Base-by-base conservation (phyloP, 2,888 invertebrate species). In the Rotaria macrura region DNA sequence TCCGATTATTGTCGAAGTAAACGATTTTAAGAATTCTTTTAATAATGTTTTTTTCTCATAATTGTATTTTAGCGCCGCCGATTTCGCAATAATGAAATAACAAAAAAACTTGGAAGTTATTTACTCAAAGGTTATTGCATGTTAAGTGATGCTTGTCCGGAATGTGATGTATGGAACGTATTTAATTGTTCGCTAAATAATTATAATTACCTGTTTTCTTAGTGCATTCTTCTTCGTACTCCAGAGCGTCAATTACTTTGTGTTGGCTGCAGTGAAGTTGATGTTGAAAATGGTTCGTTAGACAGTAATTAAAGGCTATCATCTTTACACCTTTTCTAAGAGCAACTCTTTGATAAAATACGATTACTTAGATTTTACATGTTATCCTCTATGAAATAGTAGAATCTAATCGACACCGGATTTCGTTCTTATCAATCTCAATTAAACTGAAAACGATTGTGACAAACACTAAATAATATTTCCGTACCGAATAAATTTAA, bases 41-140 rank as follows among this genome's bases (percentile, higher is more conserved):
- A 25, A 2, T 20, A n/a, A 29, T 49, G 12, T 4, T 17, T 49
- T 49, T 49, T 65, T 65, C 34, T 65, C 34, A 47, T 38, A 34
- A 65, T 34, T 17, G 20, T 34, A 65, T 79, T 79, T 10, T 43
- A 79, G 79, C 79, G 40, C 43, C 79, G 79, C n/a, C 79, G 79
- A 12, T 2, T n/a, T 9, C 40, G 79, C 12, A 43, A 79, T 43
- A 43, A 43, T 43, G 43, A 79, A 79, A 79, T 79, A 40, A 79
- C 43, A 12, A 79, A 79, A n/a, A 79, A 79, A 43, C n/a, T 79
- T 23, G 79, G 79, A 43, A 7, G 12, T 12, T 79, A 79, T 79
- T 43, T 79, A 79, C 43, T 79, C 2, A 79, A 79, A 79, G 79
- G 79, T 14, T 79, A 79, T 79, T 79, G 79, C n/a, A 79, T 79